A percentile compares a stretch with the other conserved stretches of the same genome.
Evolutionary conservation across 1,140 invertebrate genomes (phyloP).

Genomic region (Bombus haemorrhoidalis): DNA sequence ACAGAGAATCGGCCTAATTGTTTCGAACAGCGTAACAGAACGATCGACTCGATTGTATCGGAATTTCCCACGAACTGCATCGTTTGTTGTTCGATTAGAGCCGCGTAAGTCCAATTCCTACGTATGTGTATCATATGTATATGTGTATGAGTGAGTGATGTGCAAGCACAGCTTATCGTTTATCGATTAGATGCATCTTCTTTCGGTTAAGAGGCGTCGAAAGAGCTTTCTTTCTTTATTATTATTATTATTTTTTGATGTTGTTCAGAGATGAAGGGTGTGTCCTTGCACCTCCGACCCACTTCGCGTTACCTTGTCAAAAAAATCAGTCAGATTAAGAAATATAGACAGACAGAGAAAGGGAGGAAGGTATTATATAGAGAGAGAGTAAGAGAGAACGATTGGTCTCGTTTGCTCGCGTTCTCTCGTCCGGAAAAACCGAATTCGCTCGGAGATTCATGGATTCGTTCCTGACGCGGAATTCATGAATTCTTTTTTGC

Average conservation of each 20-base stretch:
- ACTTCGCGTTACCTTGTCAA: slow-evolving; percentile 68
- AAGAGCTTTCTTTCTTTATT: not conserved
- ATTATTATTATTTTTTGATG: not conserved
- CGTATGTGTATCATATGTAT: slow-evolving; percentile 19
- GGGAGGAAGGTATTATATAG: slow-evolving; percentile 25
- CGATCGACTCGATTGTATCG: slow-evolving; percentile 1
- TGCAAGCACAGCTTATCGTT: slow-evolving; percentile 33
- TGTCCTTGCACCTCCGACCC: slow-evolving; percentile 76
- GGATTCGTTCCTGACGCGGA: slow-evolving; percentile 18
- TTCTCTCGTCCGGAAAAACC: slow-evolving; percentile 41
- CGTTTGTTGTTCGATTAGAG: slow-evolving; percentile 21
- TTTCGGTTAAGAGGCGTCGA: slow-evolving; percentile 10
- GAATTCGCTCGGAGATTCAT: slow-evolving; percentile 32
- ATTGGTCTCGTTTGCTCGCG: slow-evolving; percentile 46
- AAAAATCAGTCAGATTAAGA: slow-evolving; percentile 34
- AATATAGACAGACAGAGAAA: not conserved
- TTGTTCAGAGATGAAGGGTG: slow-evolving; percentile 26
- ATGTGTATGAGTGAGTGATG: slow-evolving; percentile 25
- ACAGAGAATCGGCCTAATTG: not conserved
- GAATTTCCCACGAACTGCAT: slow-evolving; percentile 20
- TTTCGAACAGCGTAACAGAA: not conserved
- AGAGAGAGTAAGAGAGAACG: slow-evolving; percentile 28
- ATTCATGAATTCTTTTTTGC: slow-evolving; percentile 19
- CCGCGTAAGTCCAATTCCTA: slow-evolving; percentile 25
- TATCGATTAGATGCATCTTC: slow-evolving; percentile 33